phyloP scores from a whole-genome alignment of 2,797 vertebrate genomes.

The Poecilia wingei region DNA sequence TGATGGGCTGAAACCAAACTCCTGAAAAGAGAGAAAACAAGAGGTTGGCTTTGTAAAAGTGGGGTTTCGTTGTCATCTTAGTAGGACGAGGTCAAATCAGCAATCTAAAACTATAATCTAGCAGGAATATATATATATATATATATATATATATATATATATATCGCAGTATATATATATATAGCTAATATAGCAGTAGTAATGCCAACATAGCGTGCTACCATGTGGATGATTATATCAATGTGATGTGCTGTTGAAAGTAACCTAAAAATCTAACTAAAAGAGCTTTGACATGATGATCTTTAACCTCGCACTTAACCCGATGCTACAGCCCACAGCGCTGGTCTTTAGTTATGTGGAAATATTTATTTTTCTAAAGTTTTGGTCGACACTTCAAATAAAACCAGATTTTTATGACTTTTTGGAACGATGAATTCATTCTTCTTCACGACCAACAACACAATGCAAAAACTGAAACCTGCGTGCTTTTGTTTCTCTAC shows the following conservation, averaged over 20 bases:
- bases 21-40: background rate
- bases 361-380: background rate
- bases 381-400: background rate
- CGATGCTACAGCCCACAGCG: background rate
- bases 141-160: no score
- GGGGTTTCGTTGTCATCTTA: background rate
- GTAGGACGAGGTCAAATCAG: background rate
- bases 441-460: background rate
- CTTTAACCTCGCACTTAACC: background rate
- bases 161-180: no score
- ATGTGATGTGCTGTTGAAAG: background rate
- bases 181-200: background rate
- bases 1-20: background rate
- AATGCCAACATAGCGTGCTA: background rate
- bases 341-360: background rate
- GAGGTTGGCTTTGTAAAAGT: background rate
- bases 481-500: conserved; percentile 38
- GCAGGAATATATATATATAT: background rate
- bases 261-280: background rate
- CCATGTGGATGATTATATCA: background rate
- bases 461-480: background rate
- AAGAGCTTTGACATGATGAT: background rate
- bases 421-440: background rate
- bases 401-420: background rate
- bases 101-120: background rate